These are phyloP conservation scores for Catharus ustulatus DNA, from an alignment of 2,797 vertebrate genomes.

Conservation along the genomic window DNA sequence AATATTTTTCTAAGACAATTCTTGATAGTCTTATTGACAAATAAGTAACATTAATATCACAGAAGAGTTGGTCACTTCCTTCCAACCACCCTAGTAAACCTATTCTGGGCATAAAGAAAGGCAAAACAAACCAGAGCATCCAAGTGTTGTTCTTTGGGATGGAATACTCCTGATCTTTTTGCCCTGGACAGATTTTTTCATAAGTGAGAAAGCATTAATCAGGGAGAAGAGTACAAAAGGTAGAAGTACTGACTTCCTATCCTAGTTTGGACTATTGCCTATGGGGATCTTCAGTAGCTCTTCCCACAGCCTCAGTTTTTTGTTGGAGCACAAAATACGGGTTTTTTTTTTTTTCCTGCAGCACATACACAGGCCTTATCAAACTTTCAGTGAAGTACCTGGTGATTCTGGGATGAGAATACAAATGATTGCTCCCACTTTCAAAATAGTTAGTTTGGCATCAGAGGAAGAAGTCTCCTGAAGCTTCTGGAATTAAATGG, in stretches of 20 bases:
- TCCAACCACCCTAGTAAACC: neutral
- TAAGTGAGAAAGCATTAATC: neutral
- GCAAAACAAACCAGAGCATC: neutral
- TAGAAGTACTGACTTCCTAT: neutral
- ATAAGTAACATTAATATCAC: neutral
- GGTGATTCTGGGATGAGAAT: neutral
- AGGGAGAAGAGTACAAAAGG: neutral
- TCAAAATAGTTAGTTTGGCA: neutral
- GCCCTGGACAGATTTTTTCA: neutral
- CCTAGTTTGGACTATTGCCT: neutral
- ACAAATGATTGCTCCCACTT: neutral
- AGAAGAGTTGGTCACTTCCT: neutral
- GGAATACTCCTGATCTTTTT: neutral
- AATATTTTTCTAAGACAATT: constrained; percentile 43
- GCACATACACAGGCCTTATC: neutral
- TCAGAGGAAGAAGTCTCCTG: neutral
- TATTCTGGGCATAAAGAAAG: neutral
- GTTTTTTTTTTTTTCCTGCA: neutral
- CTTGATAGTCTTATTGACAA: neutral
- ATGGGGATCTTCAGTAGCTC: neutral
- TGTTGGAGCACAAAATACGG: neutral
- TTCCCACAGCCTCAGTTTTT: neutral
- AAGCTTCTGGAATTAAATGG: neutral
- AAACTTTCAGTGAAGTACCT: neutral
- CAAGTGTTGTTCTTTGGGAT: neutral